These are phyloP conservation scores for Drosophila dives DNA, from an alignment of 2,888 invertebrate species.

Conservation along the genomic window DNA sequence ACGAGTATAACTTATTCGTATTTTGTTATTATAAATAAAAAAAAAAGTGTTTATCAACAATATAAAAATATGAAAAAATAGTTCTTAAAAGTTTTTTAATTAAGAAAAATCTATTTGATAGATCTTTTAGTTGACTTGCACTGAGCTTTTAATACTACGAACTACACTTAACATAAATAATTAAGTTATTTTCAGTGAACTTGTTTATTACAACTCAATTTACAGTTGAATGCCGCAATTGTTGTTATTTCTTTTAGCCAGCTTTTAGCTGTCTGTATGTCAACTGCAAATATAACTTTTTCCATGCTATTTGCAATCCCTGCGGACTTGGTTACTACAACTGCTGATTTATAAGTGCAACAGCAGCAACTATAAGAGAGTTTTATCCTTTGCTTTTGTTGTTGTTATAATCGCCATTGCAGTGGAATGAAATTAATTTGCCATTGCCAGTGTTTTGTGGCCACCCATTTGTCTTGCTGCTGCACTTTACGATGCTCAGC, in stretches of 20 bases:
- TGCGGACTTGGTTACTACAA: constrained; percentile 32
- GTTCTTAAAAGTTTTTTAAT: neutral
- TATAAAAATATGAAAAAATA: neutral
- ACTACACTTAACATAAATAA: neutral
- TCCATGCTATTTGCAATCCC: constrained; percentile 21
- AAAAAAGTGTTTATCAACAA: neutral
- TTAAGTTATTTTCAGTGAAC: neutral
- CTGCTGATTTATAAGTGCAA: constrained; percentile 64
- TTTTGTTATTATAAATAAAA: neutral
- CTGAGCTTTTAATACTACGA: neutral
- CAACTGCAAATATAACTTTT: constrained; percentile 34
- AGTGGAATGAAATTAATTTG: constrained; percentile 72
- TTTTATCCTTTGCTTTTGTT: constrained; percentile 20
- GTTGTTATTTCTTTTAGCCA: neutral
- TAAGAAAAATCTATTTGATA: neutral
- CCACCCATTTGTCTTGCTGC: constrained; percentile 68
- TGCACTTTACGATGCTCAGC: constrained; percentile 61
- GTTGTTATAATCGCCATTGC: constrained; percentile 23
- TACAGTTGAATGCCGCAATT: neutral
- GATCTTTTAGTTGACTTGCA: no score
- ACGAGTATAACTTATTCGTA: rapidly evolving
- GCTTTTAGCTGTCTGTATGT: constrained; percentile 4
- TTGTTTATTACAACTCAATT: constrained; percentile 4
- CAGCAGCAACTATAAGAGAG: constrained; percentile 27
- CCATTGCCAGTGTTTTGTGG: constrained; percentile 63